Conservation (phyloP, 2,113 vertebrate species). For the Notothenia coriiceps region DNA sequence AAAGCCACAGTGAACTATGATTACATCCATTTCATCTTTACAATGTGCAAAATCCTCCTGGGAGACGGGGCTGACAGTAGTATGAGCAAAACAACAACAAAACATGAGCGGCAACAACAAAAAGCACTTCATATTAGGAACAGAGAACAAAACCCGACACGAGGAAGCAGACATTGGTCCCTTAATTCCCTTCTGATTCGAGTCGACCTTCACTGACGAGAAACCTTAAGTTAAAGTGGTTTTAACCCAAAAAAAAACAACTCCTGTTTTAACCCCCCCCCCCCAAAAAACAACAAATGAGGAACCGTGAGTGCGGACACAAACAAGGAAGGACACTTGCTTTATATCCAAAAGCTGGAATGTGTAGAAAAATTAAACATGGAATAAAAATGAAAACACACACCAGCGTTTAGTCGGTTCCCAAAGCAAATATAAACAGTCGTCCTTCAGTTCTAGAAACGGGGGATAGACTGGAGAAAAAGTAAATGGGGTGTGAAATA, state of each 20-base stretch:
- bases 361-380: neutral
- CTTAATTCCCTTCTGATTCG: conserved; percentile 86
- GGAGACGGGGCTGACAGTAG: conserved; percentile 86
- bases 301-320: neutral
- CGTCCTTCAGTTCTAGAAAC: neutral
- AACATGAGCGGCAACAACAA: conserved; percentile 28
- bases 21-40: conserved; percentile 93
- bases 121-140: conserved; percentile 58
- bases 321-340: neutral
- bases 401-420: neutral
- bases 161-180: conserved; percentile 91
- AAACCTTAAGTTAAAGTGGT: conserved; percentile 70
- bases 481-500: neutral
- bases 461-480: neutral
- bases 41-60: conserved; percentile 99
- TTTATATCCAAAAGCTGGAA: neutral
- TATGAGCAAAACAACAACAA: conserved; percentile 76
- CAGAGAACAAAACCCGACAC: conserved; percentile 74
- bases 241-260: conserved; percentile 42
- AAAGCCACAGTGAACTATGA: conserved; percentile 98
- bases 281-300: neutral
- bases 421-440: neutral
- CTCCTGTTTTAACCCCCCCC: conserved; percentile 17
- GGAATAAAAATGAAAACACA: conserved; percentile 3
- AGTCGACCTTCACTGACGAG: conserved; percentile 62